phyloP scores from a whole-genome alignment of 2,113 vertebrate genomes.

The Ictalurus furcatus region DNA sequence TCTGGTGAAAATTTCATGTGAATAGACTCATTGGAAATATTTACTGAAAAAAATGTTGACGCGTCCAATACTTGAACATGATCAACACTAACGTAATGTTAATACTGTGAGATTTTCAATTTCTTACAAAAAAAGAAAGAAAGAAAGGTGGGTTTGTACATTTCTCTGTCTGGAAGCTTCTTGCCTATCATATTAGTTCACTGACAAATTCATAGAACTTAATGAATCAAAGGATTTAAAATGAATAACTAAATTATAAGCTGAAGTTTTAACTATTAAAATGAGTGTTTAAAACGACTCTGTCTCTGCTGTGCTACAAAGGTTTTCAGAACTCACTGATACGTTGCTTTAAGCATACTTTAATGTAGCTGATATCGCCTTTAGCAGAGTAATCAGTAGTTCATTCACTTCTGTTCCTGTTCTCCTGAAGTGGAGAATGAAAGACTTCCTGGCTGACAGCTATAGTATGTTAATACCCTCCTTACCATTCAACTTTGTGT shows the following conservation, averaged over 20 bases:
- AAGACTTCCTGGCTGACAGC: slow-evolving; percentile 41
- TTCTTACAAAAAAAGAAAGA: neutral
- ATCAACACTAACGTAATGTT: neutral
- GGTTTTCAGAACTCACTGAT: neutral
- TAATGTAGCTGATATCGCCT: slow-evolving; percentile 15
- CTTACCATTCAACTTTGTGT: slow-evolving; percentile 32
- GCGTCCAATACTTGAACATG: neutral
- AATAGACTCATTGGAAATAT: no score
- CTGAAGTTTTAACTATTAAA: neutral
- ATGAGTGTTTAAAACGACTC: neutral
- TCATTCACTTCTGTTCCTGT: slow-evolving; percentile 26
- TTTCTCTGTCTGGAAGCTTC: neutral
- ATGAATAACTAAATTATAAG: neutral
- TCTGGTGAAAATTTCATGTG: no score
- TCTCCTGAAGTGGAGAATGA: slow-evolving; percentile 26
- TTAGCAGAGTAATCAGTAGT: slow-evolving; percentile 25
- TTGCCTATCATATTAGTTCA: neutral
- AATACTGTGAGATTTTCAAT: neutral
- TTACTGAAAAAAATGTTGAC: no score
- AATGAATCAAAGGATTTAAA: neutral
- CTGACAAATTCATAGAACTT: neutral
- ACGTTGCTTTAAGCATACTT: neutral
- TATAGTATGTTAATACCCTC: slow-evolving; percentile 43
- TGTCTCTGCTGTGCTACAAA: neutral
- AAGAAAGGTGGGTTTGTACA: neutral